Conservation (phyloP, 1,140 invertebrate genomes). For the Bathynomus jamesi region DNA sequence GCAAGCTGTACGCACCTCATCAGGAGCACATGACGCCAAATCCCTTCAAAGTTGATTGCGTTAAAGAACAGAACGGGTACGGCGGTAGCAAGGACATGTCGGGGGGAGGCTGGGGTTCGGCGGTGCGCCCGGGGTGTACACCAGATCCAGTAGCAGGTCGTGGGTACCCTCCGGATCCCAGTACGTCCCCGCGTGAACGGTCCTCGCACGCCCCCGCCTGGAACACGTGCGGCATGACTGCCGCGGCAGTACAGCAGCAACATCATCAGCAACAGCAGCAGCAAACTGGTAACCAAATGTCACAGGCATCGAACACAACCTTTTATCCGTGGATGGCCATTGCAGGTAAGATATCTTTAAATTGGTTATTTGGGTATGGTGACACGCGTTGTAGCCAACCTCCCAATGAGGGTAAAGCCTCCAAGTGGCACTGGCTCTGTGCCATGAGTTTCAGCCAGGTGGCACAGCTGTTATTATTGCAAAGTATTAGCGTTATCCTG, state of each 20-base stretch:
- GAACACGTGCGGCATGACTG: constrained; percentile 70
- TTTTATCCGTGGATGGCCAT: constrained; percentile 98
- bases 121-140: constrained; percentile 34
- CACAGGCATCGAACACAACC: constrained; percentile 46
- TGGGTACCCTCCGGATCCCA: constrained; percentile 39
- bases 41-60: constrained; percentile 46
- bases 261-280: constrained; percentile 73
- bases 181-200: constrained; percentile 45
- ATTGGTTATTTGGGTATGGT: not conserved
- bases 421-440: not conserved
- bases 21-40: constrained; percentile 54
- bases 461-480: not conserved
- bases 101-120: constrained; percentile 28
- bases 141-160: constrained; percentile 42
- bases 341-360: constrained; percentile 65
- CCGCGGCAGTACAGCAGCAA: constrained; percentile 43
- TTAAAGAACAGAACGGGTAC: constrained; percentile 40
- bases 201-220: constrained; percentile 62
- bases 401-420: no score
- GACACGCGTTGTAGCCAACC: not conserved
- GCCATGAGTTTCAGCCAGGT: not conserved
- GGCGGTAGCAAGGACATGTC: constrained; percentile 37
- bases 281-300: constrained; percentile 64
- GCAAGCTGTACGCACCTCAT: constrained; percentile 68
- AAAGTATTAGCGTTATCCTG: not conserved